These are phyloP conservation scores for Betta splendens DNA, from an alignment of 2,797 vertebrate genomes.

Conservation along the genomic window DNA sequence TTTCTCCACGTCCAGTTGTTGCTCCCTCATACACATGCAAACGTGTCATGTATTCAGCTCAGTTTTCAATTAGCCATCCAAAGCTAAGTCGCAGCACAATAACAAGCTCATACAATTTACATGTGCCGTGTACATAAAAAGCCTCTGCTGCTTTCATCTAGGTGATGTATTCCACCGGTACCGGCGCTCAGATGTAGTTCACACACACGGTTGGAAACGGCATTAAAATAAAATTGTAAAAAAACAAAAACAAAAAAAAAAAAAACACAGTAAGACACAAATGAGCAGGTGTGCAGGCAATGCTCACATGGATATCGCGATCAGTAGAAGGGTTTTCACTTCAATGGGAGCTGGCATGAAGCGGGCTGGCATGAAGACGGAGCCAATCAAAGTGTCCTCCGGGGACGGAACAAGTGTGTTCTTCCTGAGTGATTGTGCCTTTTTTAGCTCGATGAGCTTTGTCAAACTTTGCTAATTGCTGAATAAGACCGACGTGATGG, in stretches of 20 bases:
- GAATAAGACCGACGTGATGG: slow-evolving; percentile 52
- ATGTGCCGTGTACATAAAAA: slow-evolving; percentile 64
- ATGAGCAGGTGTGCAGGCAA: slow-evolving; percentile 63
- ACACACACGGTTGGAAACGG: slow-evolving; percentile 59
- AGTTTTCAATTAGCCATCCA: slow-evolving; percentile 68
- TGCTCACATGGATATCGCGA: slow-evolving; percentile 63
- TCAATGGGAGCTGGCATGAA: slow-evolving; percentile 73
- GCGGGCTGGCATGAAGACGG: slow-evolving; percentile 67
- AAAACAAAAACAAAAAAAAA: slow-evolving; percentile 21
- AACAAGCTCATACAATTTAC: slow-evolving; percentile 76
- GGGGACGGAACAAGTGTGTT: slow-evolving; percentile 44
- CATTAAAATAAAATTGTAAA: slow-evolving; percentile 47
- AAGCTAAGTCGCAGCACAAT: slow-evolving; percentile 64
- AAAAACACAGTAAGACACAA: slow-evolving; percentile 18
- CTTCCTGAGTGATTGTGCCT: slow-evolving; percentile 51
- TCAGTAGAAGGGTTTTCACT: slow-evolving; percentile 67
- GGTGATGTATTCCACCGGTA: slow-evolving; percentile 55
- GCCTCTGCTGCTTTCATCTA: slow-evolving; percentile 66
- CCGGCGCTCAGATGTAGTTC: slow-evolving; percentile 56
- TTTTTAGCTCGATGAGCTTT: slow-evolving; percentile 56
- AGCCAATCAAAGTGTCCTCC: slow-evolving; percentile 69
- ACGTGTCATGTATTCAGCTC: slow-evolving; percentile 44
- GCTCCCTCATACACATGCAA: slow-evolving; percentile 26
- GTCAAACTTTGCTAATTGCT: slow-evolving; percentile 70
- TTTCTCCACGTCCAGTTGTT: slow-evolving; percentile 11